These are phyloP conservation scores for Quadroppia sp. DNA, from an alignment of 2,888 invertebrate species.

Conservation along the genomic window DNA sequence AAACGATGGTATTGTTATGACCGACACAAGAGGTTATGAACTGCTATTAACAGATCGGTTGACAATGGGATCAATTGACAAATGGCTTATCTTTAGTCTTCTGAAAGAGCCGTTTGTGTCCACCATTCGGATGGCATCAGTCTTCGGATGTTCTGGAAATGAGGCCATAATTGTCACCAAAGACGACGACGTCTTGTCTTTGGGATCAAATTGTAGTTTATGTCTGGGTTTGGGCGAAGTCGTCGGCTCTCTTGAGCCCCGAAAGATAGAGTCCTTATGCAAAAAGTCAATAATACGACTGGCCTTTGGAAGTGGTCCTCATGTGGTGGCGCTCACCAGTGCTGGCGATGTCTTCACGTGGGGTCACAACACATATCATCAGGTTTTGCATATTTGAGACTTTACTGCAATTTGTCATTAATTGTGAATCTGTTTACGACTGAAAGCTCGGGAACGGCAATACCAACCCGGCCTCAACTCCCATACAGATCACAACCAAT, in stretches of 20 bases:
- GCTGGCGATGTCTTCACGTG: constrained; percentile 60
- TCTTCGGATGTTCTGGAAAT: constrained; percentile 61
- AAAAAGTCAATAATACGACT: constrained; percentile 55
- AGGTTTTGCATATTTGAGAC: background rate
- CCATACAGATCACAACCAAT: constrained; percentile 56
- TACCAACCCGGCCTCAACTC: constrained; percentile 57
- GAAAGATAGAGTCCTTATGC: constrained; percentile 30
- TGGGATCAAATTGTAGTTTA: constrained; percentile 60
- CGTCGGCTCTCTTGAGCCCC: constrained; percentile 54
- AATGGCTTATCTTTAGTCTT: constrained; percentile 61
- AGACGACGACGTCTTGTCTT: constrained; percentile 59
- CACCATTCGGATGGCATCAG: constrained; percentile 58
- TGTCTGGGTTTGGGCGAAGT: constrained; percentile 60
- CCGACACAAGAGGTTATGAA: background rate
- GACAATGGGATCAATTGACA: constrained; percentile 51
- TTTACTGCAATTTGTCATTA: background rate
- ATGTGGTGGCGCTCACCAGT: constrained; percentile 60
- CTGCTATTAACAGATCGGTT: constrained; percentile 15
- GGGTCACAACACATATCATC: constrained; percentile 60
- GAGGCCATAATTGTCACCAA: constrained; percentile 61
- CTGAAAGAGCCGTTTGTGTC: constrained; percentile 57
- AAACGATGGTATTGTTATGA: background rate
- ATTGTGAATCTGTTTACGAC: background rate
- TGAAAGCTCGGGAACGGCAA: constrained; percentile 59
- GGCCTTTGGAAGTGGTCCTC: constrained; percentile 61